A percentile compares a stretch with the other conserved stretches of the same genome.
Evolutionary conservation across 2,888 invertebrate genomes (phyloP).

Genomic region (Drosophila merina): DNA sequence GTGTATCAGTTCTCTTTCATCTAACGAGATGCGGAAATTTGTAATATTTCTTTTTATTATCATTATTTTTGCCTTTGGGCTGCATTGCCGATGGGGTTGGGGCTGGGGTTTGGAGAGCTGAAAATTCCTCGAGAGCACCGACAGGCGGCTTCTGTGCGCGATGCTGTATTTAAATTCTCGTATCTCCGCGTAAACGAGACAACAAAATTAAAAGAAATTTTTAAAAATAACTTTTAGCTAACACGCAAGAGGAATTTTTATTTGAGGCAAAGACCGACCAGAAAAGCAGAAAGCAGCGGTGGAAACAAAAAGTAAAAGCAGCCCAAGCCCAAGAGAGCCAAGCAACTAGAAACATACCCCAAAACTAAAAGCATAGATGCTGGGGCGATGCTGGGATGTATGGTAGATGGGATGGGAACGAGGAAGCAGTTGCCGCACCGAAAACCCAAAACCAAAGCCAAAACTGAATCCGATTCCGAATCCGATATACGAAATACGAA

Average conservation of each 20-base stretch:
- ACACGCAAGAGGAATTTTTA: constrained; percentile 82
- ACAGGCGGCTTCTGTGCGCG: constrained; percentile 39
- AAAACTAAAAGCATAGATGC: constrained; percentile 35
- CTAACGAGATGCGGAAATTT: constrained; percentile 44
- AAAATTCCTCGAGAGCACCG: constrained; percentile 40
- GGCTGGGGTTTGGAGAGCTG: constrained; percentile 13
- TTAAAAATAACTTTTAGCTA: constrained; percentile 84
- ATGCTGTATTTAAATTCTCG: constrained; percentile 67
- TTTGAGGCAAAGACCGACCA: constrained; percentile 71
- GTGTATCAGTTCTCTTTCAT: constrained; percentile 28
- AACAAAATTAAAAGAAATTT: constrained; percentile 73
- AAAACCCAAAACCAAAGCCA: not conserved
- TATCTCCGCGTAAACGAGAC: constrained; percentile 62
- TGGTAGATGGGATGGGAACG: constrained; percentile 22
- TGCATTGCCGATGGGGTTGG: constrained; percentile 5
- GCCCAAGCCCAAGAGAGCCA: constrained; percentile 12
- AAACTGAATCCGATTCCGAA: too few species aligned
- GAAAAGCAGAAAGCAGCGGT: constrained; percentile 15
- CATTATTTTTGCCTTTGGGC: not conserved
- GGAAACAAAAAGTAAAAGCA: constrained; percentile 62
- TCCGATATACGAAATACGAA: constrained; percentile 8
- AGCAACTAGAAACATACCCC: constrained; percentile 49
- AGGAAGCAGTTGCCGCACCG: constrained; percentile 52
- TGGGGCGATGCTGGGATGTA: constrained; percentile 17
- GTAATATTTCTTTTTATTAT: constrained; percentile 19